Evolutionary conservation across 2,888 invertebrate species (phyloP), one percentile per base, ranked within the genome.

Genomic region (Campoplex capitator): DNA sequence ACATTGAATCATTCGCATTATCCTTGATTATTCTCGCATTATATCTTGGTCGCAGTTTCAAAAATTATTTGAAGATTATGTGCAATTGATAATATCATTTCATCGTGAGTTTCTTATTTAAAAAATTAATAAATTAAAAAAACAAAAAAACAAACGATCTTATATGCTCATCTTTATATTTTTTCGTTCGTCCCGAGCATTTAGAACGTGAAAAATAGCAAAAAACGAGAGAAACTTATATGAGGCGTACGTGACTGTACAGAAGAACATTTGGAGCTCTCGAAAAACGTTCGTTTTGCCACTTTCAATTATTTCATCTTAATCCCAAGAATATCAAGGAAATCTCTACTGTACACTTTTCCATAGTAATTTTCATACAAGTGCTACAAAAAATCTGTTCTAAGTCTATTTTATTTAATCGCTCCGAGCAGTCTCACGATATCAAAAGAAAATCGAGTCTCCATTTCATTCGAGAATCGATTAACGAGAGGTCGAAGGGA

Each of bases 331-430:
- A 67, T 35, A 75, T 23, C 56, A 71, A 84, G 82, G 45, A 79
- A 45, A 80, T 71, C 78, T 84, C 82, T 87, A 87, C 87, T 87
- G 87, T 87, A 87, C 87, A 87, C 58, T 68, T 78, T 83, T 84
- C 62, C 62, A 78, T 76, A 75, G 84, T 79, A 78, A 84, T 77
- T 78, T 84, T 87, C 87, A 76, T 87, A 87, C 71, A 82, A 84
- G 84, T 80, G 82, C 87, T 84, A 87, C 81, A 82, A 87, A 84
- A 84, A 87, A 45, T 45, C 62, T 32, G 28, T 75, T 13, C 73
- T 73, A 77, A 81, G 81, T 73, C 77, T 83, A 83, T 65, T 42
- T 42, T 76, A 56, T 67, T 54, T 73, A 58, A 35, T 73, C 78
- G 65, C 65, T 28, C 73, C 71, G 67, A 35, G 70, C 65, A 81